These are phyloP conservation scores for Solenodon paradoxus DNA, from an alignment of 2,113 vertebrate species.

Conservation along the genomic window DNA sequence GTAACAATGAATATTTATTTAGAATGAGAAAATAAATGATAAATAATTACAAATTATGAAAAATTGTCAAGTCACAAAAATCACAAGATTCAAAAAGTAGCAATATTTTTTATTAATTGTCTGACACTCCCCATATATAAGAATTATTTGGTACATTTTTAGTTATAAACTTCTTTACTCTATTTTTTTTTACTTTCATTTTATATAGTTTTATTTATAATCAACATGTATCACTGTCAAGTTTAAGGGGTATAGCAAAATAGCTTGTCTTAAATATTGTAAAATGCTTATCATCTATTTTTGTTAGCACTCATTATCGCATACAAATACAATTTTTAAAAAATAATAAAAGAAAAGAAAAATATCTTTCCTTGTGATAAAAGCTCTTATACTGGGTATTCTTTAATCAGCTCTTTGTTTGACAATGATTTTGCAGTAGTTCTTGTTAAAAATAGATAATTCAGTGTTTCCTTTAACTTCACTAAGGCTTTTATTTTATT, in stretches of 20 bases:
- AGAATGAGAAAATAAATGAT: slow-evolving; percentile 9
- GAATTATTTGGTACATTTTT: neutral
- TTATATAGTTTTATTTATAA: too few relatives aligned
- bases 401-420: neutral
- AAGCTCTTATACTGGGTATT: too few relatives aligned
- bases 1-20: neutral
- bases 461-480: neutral
- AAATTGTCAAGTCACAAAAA: neutral
- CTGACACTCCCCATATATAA: neutral
- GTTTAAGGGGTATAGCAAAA: too few relatives aligned
- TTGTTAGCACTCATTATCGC: too few relatives aligned
- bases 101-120: neutral
- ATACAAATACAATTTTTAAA: too few relatives aligned
- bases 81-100: neutral
- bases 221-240: too few relatives aligned
- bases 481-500: neutral
- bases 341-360: too few relatives aligned
- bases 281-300: too few relatives aligned
- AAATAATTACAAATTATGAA: neutral
- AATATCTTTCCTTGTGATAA: too few relatives aligned
- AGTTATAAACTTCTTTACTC: too few relatives aligned
- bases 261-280: too few relatives aligned
- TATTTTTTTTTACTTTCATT: too few relatives aligned
- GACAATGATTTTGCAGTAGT: neutral
- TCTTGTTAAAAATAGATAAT: neutral